Conservation (phyloP, 2,888 invertebrate genomes). For the Agrotis exclamationis region DNA sequence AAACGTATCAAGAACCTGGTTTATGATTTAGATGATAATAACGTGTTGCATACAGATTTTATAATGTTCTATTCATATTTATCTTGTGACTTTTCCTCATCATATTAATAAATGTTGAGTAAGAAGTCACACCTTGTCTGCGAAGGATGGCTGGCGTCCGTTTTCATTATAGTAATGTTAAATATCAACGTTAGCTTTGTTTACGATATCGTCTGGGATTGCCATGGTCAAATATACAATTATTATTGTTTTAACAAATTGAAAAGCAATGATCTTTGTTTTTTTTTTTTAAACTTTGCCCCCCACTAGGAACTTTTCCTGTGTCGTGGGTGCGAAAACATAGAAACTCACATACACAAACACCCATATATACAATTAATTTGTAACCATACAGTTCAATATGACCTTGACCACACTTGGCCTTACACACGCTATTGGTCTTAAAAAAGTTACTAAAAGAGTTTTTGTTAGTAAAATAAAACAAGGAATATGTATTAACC, state of each 20-base stretch:
- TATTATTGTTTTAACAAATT: no score
- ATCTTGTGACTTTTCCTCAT: neutral
- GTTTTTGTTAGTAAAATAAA: neutral
- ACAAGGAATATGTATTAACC: neutral
- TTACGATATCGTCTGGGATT: neutral
- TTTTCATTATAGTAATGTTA: no score
- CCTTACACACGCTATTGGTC: neutral
- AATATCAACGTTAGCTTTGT: no score
- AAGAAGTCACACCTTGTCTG: neutral
- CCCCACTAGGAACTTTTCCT: no score
- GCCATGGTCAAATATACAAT: conserved; percentile 2
- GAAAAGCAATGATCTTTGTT: no score
- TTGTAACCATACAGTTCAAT: neutral
- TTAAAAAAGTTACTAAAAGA: neutral
- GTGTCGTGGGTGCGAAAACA: no score
- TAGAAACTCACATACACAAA: no score
- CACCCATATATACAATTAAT: neutral
- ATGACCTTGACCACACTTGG: no score
- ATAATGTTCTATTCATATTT: neutral
- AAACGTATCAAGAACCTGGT: no score
- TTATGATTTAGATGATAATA: neutral
- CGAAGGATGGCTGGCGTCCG: neutral
- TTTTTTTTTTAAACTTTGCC: no score
- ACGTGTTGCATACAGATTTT: neutral
- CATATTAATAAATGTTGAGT: neutral